Evolutionary conservation across 2,888 invertebrate species (phyloP).

Genomic region (Spodoptera picta): DNA sequence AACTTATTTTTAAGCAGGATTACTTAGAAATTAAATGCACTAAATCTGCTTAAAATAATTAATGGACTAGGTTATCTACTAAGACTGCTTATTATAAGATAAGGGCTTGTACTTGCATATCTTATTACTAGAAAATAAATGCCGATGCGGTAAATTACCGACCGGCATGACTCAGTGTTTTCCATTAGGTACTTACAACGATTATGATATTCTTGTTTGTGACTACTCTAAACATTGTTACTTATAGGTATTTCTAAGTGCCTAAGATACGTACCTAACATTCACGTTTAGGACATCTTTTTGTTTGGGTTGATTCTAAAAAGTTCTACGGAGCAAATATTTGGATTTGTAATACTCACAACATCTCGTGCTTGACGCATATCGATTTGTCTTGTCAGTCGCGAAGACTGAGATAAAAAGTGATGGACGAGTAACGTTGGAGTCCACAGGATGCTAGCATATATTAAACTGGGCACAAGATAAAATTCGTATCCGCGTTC

Average conservation of each 20-base stretch:
- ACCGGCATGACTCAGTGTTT: constrained; percentile 17
- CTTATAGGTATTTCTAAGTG: too few species aligned
- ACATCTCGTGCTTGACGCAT: constrained; percentile 87
- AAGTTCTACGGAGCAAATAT: constrained; percentile 69
- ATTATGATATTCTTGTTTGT: constrained; percentile 12
- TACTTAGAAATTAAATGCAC: neutral
- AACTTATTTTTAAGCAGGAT: neutral
- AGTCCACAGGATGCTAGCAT: constrained; percentile 86
- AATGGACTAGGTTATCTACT: neutral
- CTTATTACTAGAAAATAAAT: constrained; percentile 7
- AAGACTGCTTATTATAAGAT: neutral
- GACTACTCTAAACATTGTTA: neutral
- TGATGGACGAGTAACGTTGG: constrained; percentile 87
- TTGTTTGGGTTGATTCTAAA: constrained; percentile 49
- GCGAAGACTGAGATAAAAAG: constrained; percentile 82
- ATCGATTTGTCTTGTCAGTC: constrained; percentile 87
- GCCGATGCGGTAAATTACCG: constrained; percentile 22
- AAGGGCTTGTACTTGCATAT: neutral
- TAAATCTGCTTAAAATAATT: neutral
- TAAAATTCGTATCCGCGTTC: constrained; percentile 76
- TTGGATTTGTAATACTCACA: constrained; percentile 78
- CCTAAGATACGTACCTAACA: too few species aligned
- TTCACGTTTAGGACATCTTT: neutral
- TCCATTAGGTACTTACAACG: constrained; percentile 1
- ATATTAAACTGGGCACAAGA: constrained; percentile 77